Evolutionary conservation across 2,113 vertebrate genomes (phyloP).

Genomic region (Ochotona princeps): DNA sequence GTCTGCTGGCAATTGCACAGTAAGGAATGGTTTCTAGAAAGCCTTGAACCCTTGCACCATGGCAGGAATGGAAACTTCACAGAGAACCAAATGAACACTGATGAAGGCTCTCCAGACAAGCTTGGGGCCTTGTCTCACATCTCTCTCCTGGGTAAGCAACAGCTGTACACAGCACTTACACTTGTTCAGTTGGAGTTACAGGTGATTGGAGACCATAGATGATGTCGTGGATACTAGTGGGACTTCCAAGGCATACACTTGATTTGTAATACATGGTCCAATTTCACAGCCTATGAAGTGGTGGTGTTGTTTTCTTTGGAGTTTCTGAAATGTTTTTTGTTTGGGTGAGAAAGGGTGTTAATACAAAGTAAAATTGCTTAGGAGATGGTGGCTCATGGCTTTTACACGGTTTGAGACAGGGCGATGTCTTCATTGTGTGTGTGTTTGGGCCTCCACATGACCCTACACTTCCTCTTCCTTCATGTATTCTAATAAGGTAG

Average conservation of each 20-base stretch:
- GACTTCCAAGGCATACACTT: neutral
- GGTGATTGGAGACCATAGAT: neutral
- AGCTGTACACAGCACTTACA: neutral
- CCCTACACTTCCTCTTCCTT: neutral
- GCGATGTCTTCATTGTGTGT: neutral
- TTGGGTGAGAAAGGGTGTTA: neutral
- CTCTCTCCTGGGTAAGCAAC: neutral
- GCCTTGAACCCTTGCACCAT: neutral
- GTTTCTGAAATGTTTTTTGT: neutral
- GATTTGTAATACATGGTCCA: neutral
- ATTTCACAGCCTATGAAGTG: neutral
- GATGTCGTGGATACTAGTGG: neutral
- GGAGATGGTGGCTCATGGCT: neutral
- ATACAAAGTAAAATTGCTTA: neutral
- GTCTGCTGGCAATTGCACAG: neutral
- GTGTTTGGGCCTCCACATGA: neutral
- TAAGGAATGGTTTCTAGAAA: constrained; percentile 46
- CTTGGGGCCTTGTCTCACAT: neutral
- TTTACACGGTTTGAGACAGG: no score
- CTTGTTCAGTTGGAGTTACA: neutral
- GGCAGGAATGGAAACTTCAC: neutral
- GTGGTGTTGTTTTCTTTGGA: neutral
- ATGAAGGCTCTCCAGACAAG: neutral
- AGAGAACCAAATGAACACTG: neutral
- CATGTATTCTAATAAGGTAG: neutral